Evolutionary conservation across 2,113 vertebrate species (phyloP).

Genomic region (Hippocampus barbouri): DNA sequence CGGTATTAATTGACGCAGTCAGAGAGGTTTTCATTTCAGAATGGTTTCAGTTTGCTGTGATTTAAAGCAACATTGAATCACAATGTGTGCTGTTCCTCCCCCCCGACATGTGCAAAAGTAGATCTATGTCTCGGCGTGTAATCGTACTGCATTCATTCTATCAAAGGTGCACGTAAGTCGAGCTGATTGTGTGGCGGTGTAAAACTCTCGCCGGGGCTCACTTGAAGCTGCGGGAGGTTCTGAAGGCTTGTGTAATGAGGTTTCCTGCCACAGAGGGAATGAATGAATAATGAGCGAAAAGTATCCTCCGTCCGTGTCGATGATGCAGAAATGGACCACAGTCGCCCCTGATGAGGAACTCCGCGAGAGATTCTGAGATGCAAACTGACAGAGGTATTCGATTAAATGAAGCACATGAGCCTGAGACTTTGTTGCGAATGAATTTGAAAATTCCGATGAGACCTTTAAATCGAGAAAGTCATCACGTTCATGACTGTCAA

Average conservation of each 20-base stretch:
- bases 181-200: background rate
- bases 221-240: background rate
- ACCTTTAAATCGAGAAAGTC: background rate
- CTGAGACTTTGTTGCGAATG: no score
- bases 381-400: conserved; percentile 2
- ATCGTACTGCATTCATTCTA: background rate
- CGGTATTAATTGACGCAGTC: background rate
- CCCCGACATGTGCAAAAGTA: background rate
- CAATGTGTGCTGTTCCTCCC: background rate
- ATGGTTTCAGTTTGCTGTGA: background rate
- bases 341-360: background rate
- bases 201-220: background rate
- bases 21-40: background rate
- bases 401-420: background rate
- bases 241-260: conserved; percentile 4
- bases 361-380: background rate
- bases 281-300: conserved; percentile 10
- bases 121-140: background rate
- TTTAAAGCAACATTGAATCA: background rate
- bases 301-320: background rate
- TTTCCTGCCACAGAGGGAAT: background rate
- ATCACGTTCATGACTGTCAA: background rate
- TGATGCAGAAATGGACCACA: background rate
- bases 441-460: background rate
- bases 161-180: background rate